Evolutionary conservation across 2,797 vertebrate genomes (phyloP), one percentile per base, ranked within the genome.

Genomic region (Chaenodraco wilsoni): DNA sequence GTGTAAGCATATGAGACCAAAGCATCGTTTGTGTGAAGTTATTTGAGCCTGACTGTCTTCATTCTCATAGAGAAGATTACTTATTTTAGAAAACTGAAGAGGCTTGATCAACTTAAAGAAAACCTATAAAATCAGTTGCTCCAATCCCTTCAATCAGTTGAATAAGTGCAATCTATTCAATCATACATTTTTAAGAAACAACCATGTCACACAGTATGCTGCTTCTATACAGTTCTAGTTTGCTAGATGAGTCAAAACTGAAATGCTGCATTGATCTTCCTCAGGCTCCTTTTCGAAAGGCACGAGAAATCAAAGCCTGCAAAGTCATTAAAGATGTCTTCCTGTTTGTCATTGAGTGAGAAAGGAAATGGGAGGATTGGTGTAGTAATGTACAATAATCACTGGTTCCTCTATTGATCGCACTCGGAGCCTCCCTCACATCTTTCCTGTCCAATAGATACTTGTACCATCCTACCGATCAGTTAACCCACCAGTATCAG

Each of bases 331-430:
- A 69, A 75, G 59, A 78, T 44, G 49, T 88, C 76, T 84, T 79
- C 62, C 19, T 62, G 64, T 80, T 75, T 65, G 73, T 81, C 80
- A 76, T 66, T 76, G 80, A 84, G 61, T 23, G 14, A 61, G 64
- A 60, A 54, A 80, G 79, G 84, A 90, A 86, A 84, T 82, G 78
- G 74, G 74, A 80, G 73, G 80, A 49, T 59, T 58, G 59, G 59
- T 83, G 19, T 70, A 44, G 65, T 82, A 70, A 81, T 83, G 69
- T 79, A 44, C 67, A 81, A 65, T 79, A 75, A 86, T 84, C 60
- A 54, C 69, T 66, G 62, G 58, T 82, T 86, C 78, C 73, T 78
- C 63, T 48, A 90, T 91, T 87, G 90, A 90, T 90, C 74, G 1
- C 62, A 78, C 55, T 45, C 8, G 0, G 10, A 76, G 80, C 62